Evolutionary conservation across 2,797 vertebrate genomes (phyloP).

Genomic region (Tapirus indicus): DNA sequence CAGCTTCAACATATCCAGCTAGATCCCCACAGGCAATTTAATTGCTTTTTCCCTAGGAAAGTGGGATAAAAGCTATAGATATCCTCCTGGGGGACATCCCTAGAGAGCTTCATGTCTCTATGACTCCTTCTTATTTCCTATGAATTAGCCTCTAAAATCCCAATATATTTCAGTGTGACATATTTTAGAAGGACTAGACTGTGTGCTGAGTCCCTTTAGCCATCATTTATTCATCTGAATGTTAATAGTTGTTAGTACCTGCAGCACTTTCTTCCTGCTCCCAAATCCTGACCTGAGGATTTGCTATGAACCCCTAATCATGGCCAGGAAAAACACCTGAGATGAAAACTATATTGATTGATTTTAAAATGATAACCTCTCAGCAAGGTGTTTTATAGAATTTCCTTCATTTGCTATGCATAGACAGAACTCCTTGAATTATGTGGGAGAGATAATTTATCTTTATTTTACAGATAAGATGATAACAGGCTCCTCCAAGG

Average conservation of each 20-base stretch:
- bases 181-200: background rate
- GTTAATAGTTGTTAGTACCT: background rate
- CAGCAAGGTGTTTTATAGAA: background rate
- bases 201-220: background rate
- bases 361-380: background rate
- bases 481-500: background rate
- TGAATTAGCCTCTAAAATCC: background rate
- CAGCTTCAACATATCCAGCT: background rate
- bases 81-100: background rate
- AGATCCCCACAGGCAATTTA: background rate
- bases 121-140: background rate
- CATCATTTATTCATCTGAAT: background rate
- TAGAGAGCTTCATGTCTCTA: background rate
- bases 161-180: background rate
- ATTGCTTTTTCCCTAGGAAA: background rate
- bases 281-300: background rate
- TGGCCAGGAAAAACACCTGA: background rate
- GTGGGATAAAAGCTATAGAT: background rate
- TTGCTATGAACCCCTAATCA: background rate
- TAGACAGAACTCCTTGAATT: background rate
- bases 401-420: background rate
- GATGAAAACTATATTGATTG: background rate
- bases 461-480: background rate
- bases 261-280: background rate
- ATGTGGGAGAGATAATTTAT: background rate